These are phyloP conservation scores for Clivina fossor DNA, from an alignment of 2,888 invertebrate species.

Conservation along the genomic window DNA sequence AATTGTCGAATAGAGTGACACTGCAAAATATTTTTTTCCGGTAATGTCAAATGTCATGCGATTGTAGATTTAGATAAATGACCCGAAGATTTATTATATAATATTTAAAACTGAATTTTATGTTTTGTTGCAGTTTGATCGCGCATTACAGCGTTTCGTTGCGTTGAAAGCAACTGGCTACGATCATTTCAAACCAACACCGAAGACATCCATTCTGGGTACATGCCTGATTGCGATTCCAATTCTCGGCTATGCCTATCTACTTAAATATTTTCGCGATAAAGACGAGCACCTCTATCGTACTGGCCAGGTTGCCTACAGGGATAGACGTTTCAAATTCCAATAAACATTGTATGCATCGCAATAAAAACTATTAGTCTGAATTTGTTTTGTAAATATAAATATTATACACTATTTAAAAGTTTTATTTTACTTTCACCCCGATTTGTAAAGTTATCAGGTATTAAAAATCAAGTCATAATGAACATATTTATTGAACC, in stretches of 20 bases:
- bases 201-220: conserved; percentile 58
- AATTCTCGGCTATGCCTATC: conserved; percentile 58
- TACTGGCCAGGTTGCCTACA: conserved; percentile 73
- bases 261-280: conserved; percentile 58
- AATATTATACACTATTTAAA: too few species aligned
- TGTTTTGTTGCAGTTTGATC: conserved; percentile 71
- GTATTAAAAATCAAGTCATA: too few species aligned
- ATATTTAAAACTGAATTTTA: neutral
- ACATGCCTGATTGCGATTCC: conserved; percentile 59
- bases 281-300: conserved; percentile 62
- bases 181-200: conserved; percentile 69
- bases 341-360: conserved; percentile 12
- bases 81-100: too few species aligned
- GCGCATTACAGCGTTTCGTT: conserved; percentile 72
- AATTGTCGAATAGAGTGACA: too few species aligned
- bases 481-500: too few species aligned
- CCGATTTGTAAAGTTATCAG: too few species aligned
- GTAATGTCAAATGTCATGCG: too few species aligned
- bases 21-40: too few species aligned
- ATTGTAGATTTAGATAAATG: too few species aligned
- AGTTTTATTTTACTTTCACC: too few species aligned
- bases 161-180: conserved; percentile 68
- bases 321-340: conserved; percentile 71
- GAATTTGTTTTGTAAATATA: too few species aligned
- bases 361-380: neutral